Evolutionary conservation across 2,888 invertebrate species (phyloP).

Genomic region (Oligia strigilis): DNA sequence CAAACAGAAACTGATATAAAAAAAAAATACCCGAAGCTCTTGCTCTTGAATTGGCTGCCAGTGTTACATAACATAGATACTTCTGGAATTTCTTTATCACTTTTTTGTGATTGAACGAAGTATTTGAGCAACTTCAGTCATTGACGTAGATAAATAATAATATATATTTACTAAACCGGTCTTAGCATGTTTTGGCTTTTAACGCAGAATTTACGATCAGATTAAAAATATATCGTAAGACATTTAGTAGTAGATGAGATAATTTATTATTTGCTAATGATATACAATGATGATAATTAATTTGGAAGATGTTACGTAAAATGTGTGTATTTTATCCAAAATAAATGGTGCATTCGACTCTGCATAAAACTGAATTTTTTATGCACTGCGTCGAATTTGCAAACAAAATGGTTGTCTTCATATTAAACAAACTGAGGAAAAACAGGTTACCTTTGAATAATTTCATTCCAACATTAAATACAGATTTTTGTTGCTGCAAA

Average conservation of each 20-base stretch:
- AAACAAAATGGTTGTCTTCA: constrained; percentile 24
- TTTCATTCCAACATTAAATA: constrained; percentile 3
- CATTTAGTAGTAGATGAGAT: neutral
- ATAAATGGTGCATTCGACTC: neutral
- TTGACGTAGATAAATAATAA: constrained; percentile 16
- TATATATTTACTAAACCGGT: constrained; percentile 20
- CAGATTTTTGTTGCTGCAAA: neutral
- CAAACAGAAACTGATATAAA: no score
- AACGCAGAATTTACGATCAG: constrained; percentile 11
- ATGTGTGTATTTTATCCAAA: neutral
- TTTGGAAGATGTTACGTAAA: neutral
- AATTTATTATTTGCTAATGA: neutral
- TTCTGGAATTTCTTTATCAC: constrained; percentile 3
- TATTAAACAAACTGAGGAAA: constrained; percentile 21
- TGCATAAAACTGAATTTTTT: constrained; percentile 14
- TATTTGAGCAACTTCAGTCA: neutral
- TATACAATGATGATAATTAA: neutral
- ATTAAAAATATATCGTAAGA: constrained; percentile 23
- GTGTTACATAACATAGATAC: neutral
- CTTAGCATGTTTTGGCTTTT: neutral
- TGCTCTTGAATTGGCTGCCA: neutral
- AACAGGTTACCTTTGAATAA: constrained; percentile 17
- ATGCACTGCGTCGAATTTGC: constrained; percentile 8
- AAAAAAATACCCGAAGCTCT: neutral
- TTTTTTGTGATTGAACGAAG: neutral